A percentile compares a stretch with the other conserved stretches of the same genome.
Evolutionary conservation across 2,888 invertebrate species (phyloP).

Genomic region (Pseudococcus longispinus): DNA sequence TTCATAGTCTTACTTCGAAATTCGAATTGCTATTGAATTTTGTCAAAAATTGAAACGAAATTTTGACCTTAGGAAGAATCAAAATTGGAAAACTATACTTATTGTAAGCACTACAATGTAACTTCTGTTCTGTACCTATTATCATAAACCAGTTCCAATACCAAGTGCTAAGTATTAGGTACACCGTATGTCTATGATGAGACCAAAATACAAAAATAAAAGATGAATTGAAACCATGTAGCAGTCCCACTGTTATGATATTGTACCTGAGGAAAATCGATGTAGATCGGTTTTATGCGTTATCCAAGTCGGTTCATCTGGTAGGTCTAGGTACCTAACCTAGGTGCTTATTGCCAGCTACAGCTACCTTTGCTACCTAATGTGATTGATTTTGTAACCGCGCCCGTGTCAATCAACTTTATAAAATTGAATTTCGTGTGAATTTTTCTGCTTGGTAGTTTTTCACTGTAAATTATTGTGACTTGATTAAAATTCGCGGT

Average conservation of each 20-base stretch:
- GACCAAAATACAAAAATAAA: background rate
- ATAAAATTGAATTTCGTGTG: background rate
- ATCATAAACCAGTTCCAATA: background rate
- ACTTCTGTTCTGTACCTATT: background rate
- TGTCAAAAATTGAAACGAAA: too few species aligned
- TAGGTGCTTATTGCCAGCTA: background rate
- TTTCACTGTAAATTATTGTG: background rate
- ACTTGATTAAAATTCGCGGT: background rate
- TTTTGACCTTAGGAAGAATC: too few species aligned
- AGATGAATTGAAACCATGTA: background rate
- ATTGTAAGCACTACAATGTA: too few species aligned
- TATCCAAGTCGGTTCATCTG: background rate
- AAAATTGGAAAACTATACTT: too few species aligned
- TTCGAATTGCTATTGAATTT: too few species aligned
- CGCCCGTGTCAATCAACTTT: constrained; percentile 1
- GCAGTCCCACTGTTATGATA: constrained; percentile 14
- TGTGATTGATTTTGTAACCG: background rate
- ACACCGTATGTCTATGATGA: background rate
- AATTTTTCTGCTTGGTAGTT: background rate
- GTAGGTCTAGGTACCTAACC: background rate
- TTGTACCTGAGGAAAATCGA: background rate
- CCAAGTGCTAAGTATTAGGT: background rate
- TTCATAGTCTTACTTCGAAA: too few species aligned
- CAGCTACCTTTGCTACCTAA: background rate
- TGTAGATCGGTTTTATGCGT: background rate